Evolutionary conservation across 2,797 vertebrate species (phyloP).

Genomic region (Schizopygopsis malacanthus): DNA sequence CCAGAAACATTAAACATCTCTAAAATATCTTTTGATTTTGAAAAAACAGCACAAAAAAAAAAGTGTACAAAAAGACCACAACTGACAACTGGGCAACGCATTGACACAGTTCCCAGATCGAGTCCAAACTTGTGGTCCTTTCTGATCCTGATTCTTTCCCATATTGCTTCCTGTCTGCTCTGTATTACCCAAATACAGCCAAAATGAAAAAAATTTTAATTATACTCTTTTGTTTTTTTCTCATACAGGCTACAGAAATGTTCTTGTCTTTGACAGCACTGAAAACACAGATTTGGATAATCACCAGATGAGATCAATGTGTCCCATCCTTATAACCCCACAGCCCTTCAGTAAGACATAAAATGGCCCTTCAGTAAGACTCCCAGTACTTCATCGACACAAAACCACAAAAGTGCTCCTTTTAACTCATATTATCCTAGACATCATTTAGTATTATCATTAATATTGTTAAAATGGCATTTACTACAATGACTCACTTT

Average conservation of each 20-base stretch:
- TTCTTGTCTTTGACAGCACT: not conserved
- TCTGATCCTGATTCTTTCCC: not conserved
- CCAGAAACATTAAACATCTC: not conserved
- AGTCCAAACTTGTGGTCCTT: not conserved
- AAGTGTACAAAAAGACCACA: not conserved
- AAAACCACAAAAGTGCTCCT: conserved; percentile 17
- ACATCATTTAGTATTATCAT: not conserved
- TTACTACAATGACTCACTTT: conserved; percentile 1
- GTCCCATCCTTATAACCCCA: not conserved
- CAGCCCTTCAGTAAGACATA: not conserved
- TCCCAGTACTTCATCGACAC: not conserved
- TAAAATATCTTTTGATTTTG: not conserved
- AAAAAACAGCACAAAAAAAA: not conserved
- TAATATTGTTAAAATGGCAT: conserved; percentile 12
- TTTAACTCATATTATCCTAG: conserved; percentile 22
- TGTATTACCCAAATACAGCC: not conserved
- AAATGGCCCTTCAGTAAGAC: not conserved
- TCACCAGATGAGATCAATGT: not conserved
- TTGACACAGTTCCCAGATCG: not conserved
- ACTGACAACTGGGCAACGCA: not conserved
- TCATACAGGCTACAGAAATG: not conserved
- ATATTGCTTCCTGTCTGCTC: not conserved
- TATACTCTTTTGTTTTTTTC: not conserved
- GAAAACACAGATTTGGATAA: conserved; percentile 20
- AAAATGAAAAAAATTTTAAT: too few relatives aligned